Evolutionary conservation across 92 coral and sea anemone genomes (phyloP).

Genomic region (Epizoanthus ramosus): DNA sequence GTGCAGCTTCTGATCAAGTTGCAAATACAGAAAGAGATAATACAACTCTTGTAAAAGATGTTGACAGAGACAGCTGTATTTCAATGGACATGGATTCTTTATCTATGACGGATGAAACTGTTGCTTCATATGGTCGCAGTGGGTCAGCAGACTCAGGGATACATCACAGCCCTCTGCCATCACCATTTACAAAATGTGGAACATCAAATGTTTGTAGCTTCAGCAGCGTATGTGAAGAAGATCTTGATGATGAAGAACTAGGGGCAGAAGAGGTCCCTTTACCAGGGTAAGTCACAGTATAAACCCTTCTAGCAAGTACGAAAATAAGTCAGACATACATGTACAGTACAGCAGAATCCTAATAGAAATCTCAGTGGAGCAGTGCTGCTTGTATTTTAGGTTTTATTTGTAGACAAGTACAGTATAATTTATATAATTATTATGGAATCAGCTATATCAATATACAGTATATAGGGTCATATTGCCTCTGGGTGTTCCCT

Average conservation of each 20-base stretch:
- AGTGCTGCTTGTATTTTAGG: too few relatives aligned
- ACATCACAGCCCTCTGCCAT: slow-evolving; percentile 58
- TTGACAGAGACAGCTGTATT: slow-evolving; percentile 62
- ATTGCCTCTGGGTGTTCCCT: too few relatives aligned
- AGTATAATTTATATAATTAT: too few relatives aligned
- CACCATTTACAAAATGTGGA: slow-evolving; percentile 38
- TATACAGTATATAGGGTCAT: too few relatives aligned
- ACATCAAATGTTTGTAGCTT: slow-evolving; percentile 41
- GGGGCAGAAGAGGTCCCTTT: slow-evolving; percentile 75
- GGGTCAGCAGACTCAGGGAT: slow-evolving; percentile 86
- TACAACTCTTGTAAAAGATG: not conserved
- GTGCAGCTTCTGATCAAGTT: not conserved
- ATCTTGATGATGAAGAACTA: slow-evolving; percentile 69
- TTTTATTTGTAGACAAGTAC: too few relatives aligned
- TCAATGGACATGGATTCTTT: slow-evolving; percentile 58
- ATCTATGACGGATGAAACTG: slow-evolving; percentile 53
- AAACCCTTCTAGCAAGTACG: too few relatives aligned
- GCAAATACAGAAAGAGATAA: not conserved
- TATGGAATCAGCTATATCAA: too few relatives aligned
- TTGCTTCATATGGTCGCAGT: slow-evolving; percentile 76
- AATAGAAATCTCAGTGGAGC: too few relatives aligned
- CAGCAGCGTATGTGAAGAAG: slow-evolving; percentile 38
- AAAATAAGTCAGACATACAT: not conserved
- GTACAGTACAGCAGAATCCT: too few relatives aligned
- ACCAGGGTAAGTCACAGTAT: slow-evolving; percentile 49